phyloP scores from a whole-genome alignment of 2,797 vertebrate genomes.

The Oceanodroma leucorhoa region DNA sequence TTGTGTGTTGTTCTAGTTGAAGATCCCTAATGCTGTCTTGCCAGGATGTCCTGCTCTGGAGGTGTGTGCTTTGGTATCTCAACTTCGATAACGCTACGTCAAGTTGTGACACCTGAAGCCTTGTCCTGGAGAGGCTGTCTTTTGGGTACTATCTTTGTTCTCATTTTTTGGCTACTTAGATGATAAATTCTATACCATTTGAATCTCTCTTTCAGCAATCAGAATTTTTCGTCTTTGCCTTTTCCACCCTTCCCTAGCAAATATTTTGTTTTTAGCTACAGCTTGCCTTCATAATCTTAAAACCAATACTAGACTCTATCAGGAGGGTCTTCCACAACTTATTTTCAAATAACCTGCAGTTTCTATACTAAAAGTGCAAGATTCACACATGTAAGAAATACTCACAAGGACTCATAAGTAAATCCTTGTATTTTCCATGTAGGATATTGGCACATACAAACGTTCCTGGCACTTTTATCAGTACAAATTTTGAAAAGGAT shows the following conservation, averaged over 20 bases:
- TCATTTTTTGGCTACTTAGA: neutral
- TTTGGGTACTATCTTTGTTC: neutral
- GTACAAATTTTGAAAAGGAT: constrained; percentile 14
- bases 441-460: neutral
- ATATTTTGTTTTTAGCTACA: neutral
- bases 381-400: neutral
- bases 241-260: neutral
- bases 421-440: neutral
- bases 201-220: neutral
- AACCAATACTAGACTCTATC: neutral
- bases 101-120: neutral
- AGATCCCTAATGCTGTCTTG: neutral
- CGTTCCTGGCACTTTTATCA: neutral
- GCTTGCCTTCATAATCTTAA: neutral
- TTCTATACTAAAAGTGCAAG: neutral
- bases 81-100: neutral
- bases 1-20: neutral
- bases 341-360: neutral
- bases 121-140: neutral
- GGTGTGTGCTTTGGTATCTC: neutral
- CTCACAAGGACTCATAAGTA: neutral
- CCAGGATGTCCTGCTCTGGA: neutral
- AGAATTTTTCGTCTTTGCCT: neutral
- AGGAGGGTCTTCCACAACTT: neutral
- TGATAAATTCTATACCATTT: neutral